Evolutionary conservation across 1,140 invertebrate species (phyloP).

Genomic region (Cydia amplana): DNA sequence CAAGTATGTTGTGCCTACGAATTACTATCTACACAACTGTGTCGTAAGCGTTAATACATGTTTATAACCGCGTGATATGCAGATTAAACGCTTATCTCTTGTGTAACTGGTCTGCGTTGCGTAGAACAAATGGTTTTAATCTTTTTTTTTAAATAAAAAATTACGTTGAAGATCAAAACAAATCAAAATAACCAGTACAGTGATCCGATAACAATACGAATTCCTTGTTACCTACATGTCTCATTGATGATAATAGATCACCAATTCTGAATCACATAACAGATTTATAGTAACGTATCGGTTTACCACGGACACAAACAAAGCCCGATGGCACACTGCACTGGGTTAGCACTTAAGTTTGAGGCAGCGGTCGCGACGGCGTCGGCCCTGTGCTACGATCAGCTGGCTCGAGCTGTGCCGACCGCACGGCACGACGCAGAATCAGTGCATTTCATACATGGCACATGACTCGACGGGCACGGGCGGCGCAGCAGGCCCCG

Average conservation of each 20-base stretch:
- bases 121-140: background rate
- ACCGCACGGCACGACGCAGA: conserved; percentile 47
- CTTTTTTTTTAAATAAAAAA: background rate
- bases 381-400: conserved; percentile 34
- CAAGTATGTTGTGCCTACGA: conserved; percentile 13
- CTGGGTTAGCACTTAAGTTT: conserved; percentile 35
- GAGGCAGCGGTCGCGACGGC: conserved; percentile 38
- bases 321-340: conserved; percentile 65
- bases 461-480: conserved; percentile 54
- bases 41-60: conserved; percentile 66
- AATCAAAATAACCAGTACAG: conserved; percentile 25
- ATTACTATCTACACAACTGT: conserved; percentile 38
- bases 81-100: conserved; percentile 72
- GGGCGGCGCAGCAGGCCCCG: conserved; percentile 60
- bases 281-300: conserved; percentile 22
- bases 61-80: conserved; percentile 71
- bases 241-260: conserved; percentile 5
- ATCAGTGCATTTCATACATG: conserved; percentile 65
- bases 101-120: conserved; percentile 40
- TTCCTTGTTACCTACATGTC: background rate
- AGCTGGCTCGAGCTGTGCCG: conserved; percentile 39
- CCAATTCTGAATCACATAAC: conserved; percentile 5
- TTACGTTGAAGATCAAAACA: conserved; percentile 1
- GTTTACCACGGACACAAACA: conserved; percentile 54
- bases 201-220: conserved; percentile 1